A percentile compares a stretch with the other conserved stretches of the same genome.
These are phyloP conservation scores for Sialis fuliginosa DNA, from an alignment of 2,888 invertebrate genomes.

Conservation along the genomic window DNA sequence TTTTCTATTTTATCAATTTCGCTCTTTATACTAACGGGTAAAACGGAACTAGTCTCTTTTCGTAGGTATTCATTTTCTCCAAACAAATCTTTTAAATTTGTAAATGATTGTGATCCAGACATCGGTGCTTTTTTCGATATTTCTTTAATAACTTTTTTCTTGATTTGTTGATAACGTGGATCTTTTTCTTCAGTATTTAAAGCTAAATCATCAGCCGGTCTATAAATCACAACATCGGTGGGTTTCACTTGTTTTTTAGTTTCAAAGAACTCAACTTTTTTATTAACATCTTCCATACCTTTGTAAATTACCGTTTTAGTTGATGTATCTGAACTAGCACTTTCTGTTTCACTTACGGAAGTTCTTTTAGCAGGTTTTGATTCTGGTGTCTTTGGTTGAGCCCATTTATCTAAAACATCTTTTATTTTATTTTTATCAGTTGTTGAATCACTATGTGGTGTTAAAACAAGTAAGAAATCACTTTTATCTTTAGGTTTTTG, in stretches of 20 bases:
- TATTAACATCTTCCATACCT: slow-evolving; percentile 43
- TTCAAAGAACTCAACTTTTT: slow-evolving; percentile 68
- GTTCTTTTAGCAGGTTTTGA: slow-evolving; percentile 20
- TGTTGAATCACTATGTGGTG: slow-evolving; percentile 19
- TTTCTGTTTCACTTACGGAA: slow-evolving; percentile 49
- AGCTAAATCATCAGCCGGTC: slow-evolving; percentile 27
- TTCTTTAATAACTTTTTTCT: slow-evolving; percentile 11
- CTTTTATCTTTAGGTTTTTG: slow-evolving; percentile 14
- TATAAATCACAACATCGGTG: slow-evolving; percentile 18
- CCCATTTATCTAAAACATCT: slow-evolving; percentile 27
- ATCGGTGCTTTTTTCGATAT: slow-evolving; percentile 23
- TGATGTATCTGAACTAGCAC: slow-evolving; percentile 54
- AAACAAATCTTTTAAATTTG: slow-evolving; percentile 65
- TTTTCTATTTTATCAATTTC: slow-evolving; percentile 22
- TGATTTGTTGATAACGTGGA: slow-evolving; percentile 14
- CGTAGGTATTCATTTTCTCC: slow-evolving; percentile 50
- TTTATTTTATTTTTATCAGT: slow-evolving; percentile 20
- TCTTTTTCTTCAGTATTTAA: slow-evolving; percentile 13
- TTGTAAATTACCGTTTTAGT: slow-evolving; percentile 45
- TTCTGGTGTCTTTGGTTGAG: slow-evolving; percentile 23
- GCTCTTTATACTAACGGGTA: slow-evolving; percentile 22
- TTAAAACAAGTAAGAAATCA: slow-evolving; percentile 27
- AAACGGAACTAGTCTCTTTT: slow-evolving; percentile 26
- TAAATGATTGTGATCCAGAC: slow-evolving; percentile 40
- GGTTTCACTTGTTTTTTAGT: slow-evolving; percentile 47